Evolutionary conservation across 2,113 vertebrate genomes (phyloP), one percentile per base, ranked within the genome.

Genomic region (Corvus moneduloides): DNA sequence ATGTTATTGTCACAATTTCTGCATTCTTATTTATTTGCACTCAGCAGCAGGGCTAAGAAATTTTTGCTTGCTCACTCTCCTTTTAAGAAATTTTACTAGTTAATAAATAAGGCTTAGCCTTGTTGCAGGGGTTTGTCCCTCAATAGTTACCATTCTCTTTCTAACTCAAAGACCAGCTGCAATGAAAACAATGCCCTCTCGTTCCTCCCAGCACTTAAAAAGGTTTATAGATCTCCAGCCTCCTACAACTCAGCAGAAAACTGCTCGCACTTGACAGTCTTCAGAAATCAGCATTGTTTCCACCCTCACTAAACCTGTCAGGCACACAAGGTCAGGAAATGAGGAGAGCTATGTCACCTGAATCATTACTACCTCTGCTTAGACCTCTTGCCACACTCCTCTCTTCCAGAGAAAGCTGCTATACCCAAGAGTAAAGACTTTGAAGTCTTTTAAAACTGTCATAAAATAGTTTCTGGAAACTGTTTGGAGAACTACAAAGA

Each of bases 151-250:
- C 90, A 71, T 89, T 90, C 92, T 95, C 67, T 84, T 87, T 80
- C 87, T n/a, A 37, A 91, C 96, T 91, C 90, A 87, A 95, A 97
- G 97, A 93, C 84, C 87, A 83, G n/a, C 69, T 79, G 91, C 90
- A 97, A 91, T 92, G 93, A 93, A 97, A 96, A 96, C 96, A 95
- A 96, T 92, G 92, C 93, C 59, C 93, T 95, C 97, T 95, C 74
- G 4, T 96, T 95, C 86, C 94, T 96, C 84, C 83, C 30, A 7
- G 64, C 96, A 97, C 97, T 97, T 98, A 97, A 97, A 97, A 98
- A 95, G 97, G 95, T 97, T 98, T 98, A 98, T 98, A 97, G 98
- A 97, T 98, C 97, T 98, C 97, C 89, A 94, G 97, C 94, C 97
- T 95, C 97, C 98, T 97, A 97, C 97, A 98, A 98, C 95, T 98